Percentiles rank a stretch among this genome's conserved stretches.
Evolutionary conservation across 2,113 vertebrate species (phyloP).

Genomic region (Zapus hudsonius): DNA sequence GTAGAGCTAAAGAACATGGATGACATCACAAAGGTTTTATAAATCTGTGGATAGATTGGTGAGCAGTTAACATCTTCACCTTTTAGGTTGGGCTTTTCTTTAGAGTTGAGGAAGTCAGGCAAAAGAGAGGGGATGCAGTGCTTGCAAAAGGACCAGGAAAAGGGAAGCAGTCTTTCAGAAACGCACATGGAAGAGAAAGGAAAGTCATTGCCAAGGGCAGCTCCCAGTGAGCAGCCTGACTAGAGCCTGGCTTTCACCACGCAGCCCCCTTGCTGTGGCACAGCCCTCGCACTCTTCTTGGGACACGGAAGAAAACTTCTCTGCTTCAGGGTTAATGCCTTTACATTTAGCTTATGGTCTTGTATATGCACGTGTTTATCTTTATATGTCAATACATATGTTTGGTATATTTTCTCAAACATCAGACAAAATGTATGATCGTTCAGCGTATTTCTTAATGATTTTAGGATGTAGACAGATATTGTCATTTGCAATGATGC

Average conservation of each 20-base stretch:
- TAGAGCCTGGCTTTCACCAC: not conserved
- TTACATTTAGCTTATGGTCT: not conserved
- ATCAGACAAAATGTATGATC: not conserved
- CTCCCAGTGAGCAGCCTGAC: too few relatives aligned
- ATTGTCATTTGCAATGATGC: conserved; percentile 23
- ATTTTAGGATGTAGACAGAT: not conserved
- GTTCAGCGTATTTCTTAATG: conserved; percentile 11
- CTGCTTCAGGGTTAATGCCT: not conserved
- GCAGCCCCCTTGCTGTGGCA: too few relatives aligned
- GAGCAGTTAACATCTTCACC: not conserved
- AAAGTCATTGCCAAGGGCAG: not conserved
- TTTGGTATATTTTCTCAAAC: not conserved
- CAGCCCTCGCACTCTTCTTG: not conserved
- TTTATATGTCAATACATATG: not conserved
- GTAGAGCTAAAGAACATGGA: too few relatives aligned
- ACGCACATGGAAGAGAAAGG: not conserved
- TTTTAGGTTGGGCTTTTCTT: not conserved
- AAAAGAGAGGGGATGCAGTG: not conserved
- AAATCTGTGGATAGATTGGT: not conserved
- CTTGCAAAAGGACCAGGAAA: not conserved
- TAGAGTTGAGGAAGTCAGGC: not conserved
- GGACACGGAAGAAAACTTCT: not conserved
- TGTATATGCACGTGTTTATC: not conserved
- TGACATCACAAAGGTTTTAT: not conserved
- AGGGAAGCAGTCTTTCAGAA: not conserved